Evolutionary conservation across 2,113 vertebrate species (phyloP), one percentile per base, ranked within the genome.

Genomic region (Pangasianodon hypophthalmus): DNA sequence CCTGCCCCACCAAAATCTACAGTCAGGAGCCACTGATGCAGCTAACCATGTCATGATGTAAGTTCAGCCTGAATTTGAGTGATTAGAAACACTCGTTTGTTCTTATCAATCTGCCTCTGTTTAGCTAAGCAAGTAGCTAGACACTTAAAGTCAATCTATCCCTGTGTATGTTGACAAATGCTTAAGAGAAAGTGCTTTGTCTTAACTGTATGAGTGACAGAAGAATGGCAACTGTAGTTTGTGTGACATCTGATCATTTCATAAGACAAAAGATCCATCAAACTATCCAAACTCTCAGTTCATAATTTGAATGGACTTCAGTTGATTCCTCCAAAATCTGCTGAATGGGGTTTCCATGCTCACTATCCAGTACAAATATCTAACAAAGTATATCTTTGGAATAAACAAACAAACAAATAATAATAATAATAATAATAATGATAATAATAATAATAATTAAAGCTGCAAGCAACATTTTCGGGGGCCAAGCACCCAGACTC

Each of bases 31-130:
- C 13, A 0, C 44, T 29, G 75, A 24, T 79, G 75, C 44, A 79
- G 24, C 44, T 48, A 48, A 79, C 46, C 77, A 80, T 80, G 77
- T 50, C 77, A 80, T 50, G 77, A 80, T 80, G 46, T 24, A 80
- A 50, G n/a, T 50, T 80, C 46, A 80, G 6, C 21, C 10, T 46
- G 21, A 26, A 46, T 26, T 48, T 21, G 10, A 48, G 46, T 29
- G 46, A 21, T 48, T 48, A 46, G 44, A 48, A 79, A 75, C 44
- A 48, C 21, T 48, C 41, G 14, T 0, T 73, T 14, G 32, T 77
- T 48, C 26, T 46, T 24, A 77, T 46, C 44, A 24, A 4, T 77
- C 73, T 46, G 19, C 37, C 14, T 71, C 14, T 71, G 67, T 71
- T 18, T 71, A 6, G 67, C 37, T 41, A 18, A 41, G 69, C 62